Evolutionary conservation across 2,888 invertebrate genomes (phyloP).

Genomic region (Eristalis arbustorum): DNA sequence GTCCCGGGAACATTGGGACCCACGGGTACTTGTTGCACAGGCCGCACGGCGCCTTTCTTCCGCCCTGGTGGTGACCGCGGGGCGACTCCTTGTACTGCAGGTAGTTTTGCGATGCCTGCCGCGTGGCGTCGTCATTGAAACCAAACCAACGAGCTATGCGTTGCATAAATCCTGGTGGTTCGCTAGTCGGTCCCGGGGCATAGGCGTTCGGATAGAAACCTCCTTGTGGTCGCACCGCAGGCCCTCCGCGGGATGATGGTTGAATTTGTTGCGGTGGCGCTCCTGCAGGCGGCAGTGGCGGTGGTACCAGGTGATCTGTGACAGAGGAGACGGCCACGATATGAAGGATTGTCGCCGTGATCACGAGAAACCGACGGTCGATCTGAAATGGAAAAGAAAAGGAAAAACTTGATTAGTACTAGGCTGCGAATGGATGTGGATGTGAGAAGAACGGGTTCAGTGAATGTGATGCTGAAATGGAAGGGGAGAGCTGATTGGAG

Average conservation of each 20-base stretch:
- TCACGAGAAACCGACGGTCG: constrained; percentile 23
- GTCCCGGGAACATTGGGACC: constrained; percentile 84
- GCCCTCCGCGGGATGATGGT: constrained; percentile 21
- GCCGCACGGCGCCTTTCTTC: constrained; percentile 84
- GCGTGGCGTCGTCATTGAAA: constrained; percentile 72
- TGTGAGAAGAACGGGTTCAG: too few species aligned
- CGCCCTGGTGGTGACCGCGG: constrained; percentile 72
- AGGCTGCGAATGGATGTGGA: neutral
- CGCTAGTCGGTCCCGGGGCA: constrained; percentile 22
- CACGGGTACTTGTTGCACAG: constrained; percentile 91
- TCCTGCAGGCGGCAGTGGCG: constrained; percentile 72
- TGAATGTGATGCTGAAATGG: neutral
- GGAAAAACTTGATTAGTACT: neutral
- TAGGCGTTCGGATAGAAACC: constrained; percentile 32
- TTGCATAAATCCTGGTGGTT: constrained; percentile 77
- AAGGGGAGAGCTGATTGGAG: neutral
- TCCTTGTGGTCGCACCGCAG: constrained; percentile 23
- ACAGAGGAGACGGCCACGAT: constrained; percentile 71
- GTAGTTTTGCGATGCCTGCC: constrained; percentile 70
- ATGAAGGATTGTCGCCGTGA: constrained; percentile 37
- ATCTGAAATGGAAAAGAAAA: constrained; percentile 36
- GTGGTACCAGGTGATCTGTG: constrained; percentile 77
- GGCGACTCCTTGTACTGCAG: constrained; percentile 64
- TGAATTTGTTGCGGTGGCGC: constrained; percentile 56
- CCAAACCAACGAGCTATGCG: constrained; percentile 80